Evolutionary conservation across 1,140 invertebrate species (phyloP).

Genomic region (Pentalonia nigronervosa): DNA sequence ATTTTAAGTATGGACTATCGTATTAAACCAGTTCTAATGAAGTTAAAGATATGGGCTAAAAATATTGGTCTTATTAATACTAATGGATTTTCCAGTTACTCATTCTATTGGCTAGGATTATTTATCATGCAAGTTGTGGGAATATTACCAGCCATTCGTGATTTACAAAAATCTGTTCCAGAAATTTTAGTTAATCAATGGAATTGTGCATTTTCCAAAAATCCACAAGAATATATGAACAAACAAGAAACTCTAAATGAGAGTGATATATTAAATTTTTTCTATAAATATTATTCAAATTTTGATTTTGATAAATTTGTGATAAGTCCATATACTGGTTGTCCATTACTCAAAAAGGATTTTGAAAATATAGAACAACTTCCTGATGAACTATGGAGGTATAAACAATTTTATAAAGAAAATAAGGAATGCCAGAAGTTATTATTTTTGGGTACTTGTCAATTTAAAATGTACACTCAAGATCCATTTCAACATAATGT

Average conservation of each 20-base stretch:
- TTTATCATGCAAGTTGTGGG: constrained; percentile 47
- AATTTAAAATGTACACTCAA: constrained; percentile 48
- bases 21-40: constrained; percentile 36
- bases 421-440: constrained; percentile 6
- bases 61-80: constrained; percentile 22
- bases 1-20: not conserved
- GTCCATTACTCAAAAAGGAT: not conserved
- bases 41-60: constrained; percentile 43
- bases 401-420: constrained; percentile 49
- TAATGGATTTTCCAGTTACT: constrained; percentile 50
- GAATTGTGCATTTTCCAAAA: constrained; percentile 51
- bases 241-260: not conserved
- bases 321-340: constrained; percentile 37
- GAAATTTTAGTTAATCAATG: constrained; percentile 16
- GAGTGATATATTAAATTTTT: not conserved
- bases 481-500: constrained; percentile 56
- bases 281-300: constrained; percentile 31
- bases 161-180: constrained; percentile 39
- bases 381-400: constrained; percentile 25
- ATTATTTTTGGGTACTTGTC: constrained; percentile 26
- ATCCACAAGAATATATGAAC: not conserved
- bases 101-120: constrained; percentile 45
- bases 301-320: constrained; percentile 45
- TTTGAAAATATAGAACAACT: constrained; percentile 39
- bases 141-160: constrained; percentile 16